These are phyloP conservation scores for Caenorhabditis becei DNA, from an alignment of 2,888 invertebrate genomes.

Conservation along the genomic window DNA sequence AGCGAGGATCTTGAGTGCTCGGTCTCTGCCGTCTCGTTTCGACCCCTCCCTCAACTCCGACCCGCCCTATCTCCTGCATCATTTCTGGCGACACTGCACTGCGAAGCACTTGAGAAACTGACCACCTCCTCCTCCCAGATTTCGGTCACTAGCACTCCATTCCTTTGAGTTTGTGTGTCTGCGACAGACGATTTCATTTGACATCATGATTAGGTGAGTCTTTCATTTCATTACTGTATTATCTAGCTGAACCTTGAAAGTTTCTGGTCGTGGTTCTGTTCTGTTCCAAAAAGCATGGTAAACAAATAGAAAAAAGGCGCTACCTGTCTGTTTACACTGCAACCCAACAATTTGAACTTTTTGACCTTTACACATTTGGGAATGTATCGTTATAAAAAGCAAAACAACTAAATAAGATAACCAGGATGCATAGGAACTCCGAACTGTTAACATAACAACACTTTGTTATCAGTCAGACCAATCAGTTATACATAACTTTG, in stretches of 20 bases:
- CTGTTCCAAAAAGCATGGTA: constrained; percentile 4
- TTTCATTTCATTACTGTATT: not conserved
- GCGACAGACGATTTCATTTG: constrained; percentile 21
- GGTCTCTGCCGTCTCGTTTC: constrained; percentile 37
- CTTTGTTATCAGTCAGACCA: no score
- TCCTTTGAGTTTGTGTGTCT: constrained; percentile 40
- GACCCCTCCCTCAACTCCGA: constrained; percentile 9
- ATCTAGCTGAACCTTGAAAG: not conserved
- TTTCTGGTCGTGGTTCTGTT: not conserved
- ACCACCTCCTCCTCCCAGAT: constrained; percentile 24
- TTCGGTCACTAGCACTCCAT: constrained; percentile 37
- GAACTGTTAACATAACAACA: no score
- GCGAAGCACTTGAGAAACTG: constrained; percentile 56
- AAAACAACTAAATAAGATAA: no score
- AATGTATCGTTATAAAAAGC: not conserved
- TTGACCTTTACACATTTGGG: not conserved
- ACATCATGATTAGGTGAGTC: constrained; percentile 51
- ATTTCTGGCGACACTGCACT: constrained; percentile 34
- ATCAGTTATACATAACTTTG: no score
- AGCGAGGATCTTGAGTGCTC: constrained; percentile 61
- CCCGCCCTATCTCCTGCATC: constrained; percentile 40
- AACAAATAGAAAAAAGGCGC: not conserved
- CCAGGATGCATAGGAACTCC: no score
- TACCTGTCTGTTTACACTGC: not conserved
- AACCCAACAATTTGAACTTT: not conserved